phyloP scores from a whole-genome alignment of 2,113 vertebrate genomes.

The Ciconia boyciana region DNA sequence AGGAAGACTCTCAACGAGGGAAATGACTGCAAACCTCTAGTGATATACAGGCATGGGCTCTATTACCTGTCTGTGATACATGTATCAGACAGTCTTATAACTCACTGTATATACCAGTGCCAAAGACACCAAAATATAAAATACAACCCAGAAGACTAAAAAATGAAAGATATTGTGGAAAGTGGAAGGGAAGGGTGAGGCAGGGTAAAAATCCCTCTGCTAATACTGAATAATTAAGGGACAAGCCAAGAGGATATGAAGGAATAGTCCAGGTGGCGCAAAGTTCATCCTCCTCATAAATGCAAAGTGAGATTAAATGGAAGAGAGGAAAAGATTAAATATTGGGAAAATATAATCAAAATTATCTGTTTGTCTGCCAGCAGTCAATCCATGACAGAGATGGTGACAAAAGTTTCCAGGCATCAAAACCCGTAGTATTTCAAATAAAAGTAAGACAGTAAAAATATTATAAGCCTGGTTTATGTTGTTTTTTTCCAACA shows the following conservation, averaged over 20 bases:
- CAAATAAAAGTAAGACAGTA: constrained; percentile 11
- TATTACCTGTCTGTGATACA: not conserved
- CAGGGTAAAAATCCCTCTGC: not conserved
- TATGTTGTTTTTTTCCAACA: not conserved
- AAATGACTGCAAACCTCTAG: not conserved
- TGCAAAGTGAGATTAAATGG: not conserved
- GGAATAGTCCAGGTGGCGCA: not conserved
- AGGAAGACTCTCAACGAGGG: not conserved
- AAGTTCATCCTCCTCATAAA: not conserved
- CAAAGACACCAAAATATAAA: not conserved
- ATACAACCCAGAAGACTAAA: not conserved
- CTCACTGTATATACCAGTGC: not conserved
- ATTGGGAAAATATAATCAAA: not conserved
- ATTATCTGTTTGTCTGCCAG: not conserved
- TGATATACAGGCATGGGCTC: not conserved
- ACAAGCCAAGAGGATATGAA: not conserved
- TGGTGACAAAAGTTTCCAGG: not conserved
- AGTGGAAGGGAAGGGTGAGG: not conserved
- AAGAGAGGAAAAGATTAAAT: not conserved
- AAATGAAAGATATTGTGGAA: not conserved
- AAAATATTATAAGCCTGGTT: not conserved
- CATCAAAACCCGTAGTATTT: not conserved
- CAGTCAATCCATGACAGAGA: not conserved
- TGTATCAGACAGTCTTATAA: too few species aligned
- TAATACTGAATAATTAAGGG: not conserved